Evolutionary conservation across 2,113 vertebrate species (phyloP).

Genomic region (Strix uralensis): DNA sequence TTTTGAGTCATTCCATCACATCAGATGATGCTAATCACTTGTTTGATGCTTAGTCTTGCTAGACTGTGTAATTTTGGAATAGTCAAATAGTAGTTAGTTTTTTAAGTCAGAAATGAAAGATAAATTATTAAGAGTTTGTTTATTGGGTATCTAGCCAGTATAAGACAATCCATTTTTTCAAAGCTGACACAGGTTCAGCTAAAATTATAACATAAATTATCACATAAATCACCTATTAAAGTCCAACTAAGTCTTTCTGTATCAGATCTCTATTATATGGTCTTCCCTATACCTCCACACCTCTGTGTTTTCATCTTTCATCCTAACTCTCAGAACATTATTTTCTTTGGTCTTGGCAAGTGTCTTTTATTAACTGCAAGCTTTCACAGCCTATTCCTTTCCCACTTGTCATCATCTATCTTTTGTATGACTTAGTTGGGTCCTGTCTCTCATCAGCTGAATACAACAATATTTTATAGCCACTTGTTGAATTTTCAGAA

Average conservation of each 20-base stretch:
- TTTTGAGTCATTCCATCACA: neutral
- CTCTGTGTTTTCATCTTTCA: neutral
- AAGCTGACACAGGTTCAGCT: neutral
- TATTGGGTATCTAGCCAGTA: neutral
- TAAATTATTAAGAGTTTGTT: neutral
- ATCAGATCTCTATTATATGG: neutral
- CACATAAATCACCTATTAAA: neutral
- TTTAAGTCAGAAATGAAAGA: neutral
- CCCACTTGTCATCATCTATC: neutral
- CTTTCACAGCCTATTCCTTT: neutral
- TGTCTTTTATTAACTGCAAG: neutral
- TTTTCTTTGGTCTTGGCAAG: constrained; percentile 1
- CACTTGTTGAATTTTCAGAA: neutral
- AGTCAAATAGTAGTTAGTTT: neutral
- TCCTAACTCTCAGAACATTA: neutral
- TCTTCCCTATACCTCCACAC: neutral
- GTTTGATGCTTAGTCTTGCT: neutral
- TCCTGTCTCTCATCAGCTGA: neutral
- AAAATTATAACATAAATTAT: constrained; percentile 2
- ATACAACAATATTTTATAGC: neutral
- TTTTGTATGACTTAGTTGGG: neutral
- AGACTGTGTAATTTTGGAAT: neutral
- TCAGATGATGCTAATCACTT: neutral
- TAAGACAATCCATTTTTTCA: neutral
- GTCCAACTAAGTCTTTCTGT: neutral